phyloP scores from a whole-genome alignment of 2,888 invertebrate genomes.

The Orthosia gracilis region DNA sequence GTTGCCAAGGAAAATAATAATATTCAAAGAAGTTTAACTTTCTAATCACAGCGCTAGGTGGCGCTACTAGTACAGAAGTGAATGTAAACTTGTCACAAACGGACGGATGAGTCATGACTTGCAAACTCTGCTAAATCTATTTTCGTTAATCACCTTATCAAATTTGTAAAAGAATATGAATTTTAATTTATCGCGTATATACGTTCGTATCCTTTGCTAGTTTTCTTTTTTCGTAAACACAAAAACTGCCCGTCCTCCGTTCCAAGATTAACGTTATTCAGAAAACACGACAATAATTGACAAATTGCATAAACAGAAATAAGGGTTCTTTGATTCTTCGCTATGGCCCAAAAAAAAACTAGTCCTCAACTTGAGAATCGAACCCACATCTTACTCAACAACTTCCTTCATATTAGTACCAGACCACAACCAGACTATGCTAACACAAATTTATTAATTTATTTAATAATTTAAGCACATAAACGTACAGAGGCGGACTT shows the following conservation, averaged over 20 bases:
- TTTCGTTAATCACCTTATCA: neutral
- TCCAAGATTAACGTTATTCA: too few relatives aligned
- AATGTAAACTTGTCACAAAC: constrained; percentile 8
- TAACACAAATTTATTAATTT: too few relatives aligned
- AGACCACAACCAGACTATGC: constrained; percentile 18
- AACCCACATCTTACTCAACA: neutral
- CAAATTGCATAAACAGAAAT: too few relatives aligned
- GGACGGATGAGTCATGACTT: neutral
- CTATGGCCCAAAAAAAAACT: neutral
- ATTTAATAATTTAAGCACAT: too few relatives aligned
- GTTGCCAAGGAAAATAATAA: neutral
- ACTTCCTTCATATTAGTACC: neutral
- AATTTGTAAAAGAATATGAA: neutral
- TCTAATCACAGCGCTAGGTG: constrained; percentile 15
- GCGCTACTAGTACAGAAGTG: constrained; percentile 17
- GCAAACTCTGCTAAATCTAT: neutral
- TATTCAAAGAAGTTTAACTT: constrained; percentile 2
- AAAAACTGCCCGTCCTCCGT: too few relatives aligned
- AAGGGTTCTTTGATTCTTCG: too few relatives aligned
- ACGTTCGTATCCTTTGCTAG: too few relatives aligned
- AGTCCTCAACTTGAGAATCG: neutral
- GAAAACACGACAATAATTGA: too few relatives aligned
- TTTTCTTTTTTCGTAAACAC: too few relatives aligned
- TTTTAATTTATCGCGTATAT: too few relatives aligned
- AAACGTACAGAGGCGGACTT: too few relatives aligned